A percentile compares a stretch with the other conserved stretches of the same genome.
These are phyloP conservation scores for Notodonta ziczac DNA, from an alignment of 2,888 invertebrate species.

Conservation along the genomic window DNA sequence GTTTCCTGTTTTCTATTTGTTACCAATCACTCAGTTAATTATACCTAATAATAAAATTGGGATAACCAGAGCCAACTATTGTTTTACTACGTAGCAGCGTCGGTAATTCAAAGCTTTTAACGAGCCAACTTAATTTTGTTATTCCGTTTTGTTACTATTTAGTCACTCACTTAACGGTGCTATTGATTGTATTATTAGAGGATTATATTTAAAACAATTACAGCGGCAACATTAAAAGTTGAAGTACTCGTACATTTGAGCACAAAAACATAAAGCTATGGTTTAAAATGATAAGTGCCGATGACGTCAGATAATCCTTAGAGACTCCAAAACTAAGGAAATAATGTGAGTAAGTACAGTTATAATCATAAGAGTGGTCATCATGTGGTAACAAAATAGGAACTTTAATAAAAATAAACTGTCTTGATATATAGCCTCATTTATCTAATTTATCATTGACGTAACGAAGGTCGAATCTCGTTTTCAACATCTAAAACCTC, in stretches of 20 bases:
- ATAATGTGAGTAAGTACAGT: no score
- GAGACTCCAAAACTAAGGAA: no score
- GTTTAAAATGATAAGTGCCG: no score
- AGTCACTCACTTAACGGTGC: conserved; percentile 21
- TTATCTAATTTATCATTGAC: conserved; percentile 3
- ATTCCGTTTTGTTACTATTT: background rate
- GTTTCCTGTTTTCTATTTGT: no score
- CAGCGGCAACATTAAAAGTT: conserved; percentile 8
- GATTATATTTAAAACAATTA: conserved; percentile 34
- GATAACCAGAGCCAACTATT: no score
- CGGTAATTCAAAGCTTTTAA: conserved; percentile 39
- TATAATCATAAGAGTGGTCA: no score
- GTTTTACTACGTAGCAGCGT: conserved; percentile 11
- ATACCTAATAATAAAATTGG: no score
- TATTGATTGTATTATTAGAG: conserved; percentile 14
- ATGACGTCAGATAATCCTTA: no score
- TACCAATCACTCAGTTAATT: no score
- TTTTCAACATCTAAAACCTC: conserved; percentile 23
- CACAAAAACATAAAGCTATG: background rate
- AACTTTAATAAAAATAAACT: background rate
- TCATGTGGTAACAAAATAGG: no score
- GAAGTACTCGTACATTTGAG: background rate
- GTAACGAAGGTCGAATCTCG: conserved; percentile 3
- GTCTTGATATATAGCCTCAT: background rate
- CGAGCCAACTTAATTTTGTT: background rate